Base-by-base conservation (phyloP, 2,113 vertebrate species). In the Phylloscopus trochiloides region DNA sequence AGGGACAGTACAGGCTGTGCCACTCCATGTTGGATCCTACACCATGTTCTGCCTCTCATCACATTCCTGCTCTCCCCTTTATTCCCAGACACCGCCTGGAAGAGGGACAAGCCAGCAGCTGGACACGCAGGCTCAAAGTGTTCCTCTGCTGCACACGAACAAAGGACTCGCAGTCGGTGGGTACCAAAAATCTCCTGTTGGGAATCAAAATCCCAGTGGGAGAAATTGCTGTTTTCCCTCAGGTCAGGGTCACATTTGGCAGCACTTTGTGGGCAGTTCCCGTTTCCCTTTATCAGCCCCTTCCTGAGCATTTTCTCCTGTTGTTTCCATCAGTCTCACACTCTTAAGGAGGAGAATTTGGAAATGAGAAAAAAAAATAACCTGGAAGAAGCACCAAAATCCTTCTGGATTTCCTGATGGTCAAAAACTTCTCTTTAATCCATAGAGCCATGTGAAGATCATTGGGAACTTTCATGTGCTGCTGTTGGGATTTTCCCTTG, bases 71-170 rank as follows among this genome's bases (percentile, higher is more conserved):
- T 79, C 15, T 42, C 25, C 66, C 65, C 34, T 92, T 29, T 32
- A 2, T 77, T 72, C 70, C 61, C 62, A 99, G 99, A 90, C 99
- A 99, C 97, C 98, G 99, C 65, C 96, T 99, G 82, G 99, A 99
- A 89, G 99, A 99, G 80, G 99, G 99, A 20, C 99, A 99, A 90
- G 99, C 99, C 97, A 99, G 99, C 98, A 99, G 99, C 97, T 99
- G 99, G 99, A 99, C 99, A 4, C 98, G 99, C 65, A 98, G 99
- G 58, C 98, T 99, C 32, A 99, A 99, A 58, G 99, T 99, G 90
- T 99, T 99, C 89, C 99, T 99, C 75, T 99, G 99, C 97, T 99
- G 99, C 97, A 99, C 99, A 3, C 97, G 99, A 94, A 99, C 99
- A 11, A 99, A 99, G 95, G 99, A 99, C 94, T 99, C 99, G 3